Base-by-base conservation (phyloP, 2,113 vertebrate genomes). In the Pogona vitticeps region DNA sequence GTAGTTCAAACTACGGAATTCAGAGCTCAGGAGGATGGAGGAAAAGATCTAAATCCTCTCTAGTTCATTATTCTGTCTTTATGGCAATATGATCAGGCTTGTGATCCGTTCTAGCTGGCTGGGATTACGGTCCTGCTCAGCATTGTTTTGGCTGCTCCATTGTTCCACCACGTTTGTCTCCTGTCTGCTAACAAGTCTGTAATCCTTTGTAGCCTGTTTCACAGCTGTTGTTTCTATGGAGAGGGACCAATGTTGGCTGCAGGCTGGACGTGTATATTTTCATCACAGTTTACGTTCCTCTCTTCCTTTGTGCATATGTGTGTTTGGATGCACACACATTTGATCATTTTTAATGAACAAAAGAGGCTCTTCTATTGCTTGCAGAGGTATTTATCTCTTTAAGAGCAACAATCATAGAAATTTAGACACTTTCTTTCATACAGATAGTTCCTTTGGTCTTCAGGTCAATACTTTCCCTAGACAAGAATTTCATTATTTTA, bases 201-300 rank as follows among this genome's bases (percentile, higher is more conserved):
- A 65, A 52, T 42, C 68, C 67, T 78, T 52, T 42, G 31, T 67
- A 80, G 17, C 26, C 1, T 15, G 7, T 88, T 83, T 46, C 3
- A 0, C 56, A 63, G 26, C 68, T 84, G 58, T 42, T 52, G 40
- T 40, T 0, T 3, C 28, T 26, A 65, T 28, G 23, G 26, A 46
- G 80, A 71, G 36, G 0, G 67, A 90, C 75, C 76, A 70, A 56
- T 77, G 63, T 63, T 23, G n/a, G 75, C 12, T 21, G 75, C 20
- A 58, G 83, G 79, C 83, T 83, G 26, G n/a, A 5, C 20, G 77
- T 75, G 58, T 78, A 40, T 10, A 21, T 77, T 52, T 72, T 79
- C 33, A 0, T 52, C 38, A 0, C 0, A 23, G 23, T 28, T 31
- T 46, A 61, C 26, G 56, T 12, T 6, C 33, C 33, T 0, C 3